These are phyloP conservation scores for Drosophila suboccidentalis DNA, from an alignment of 2,888 invertebrate species.

Conservation along the genomic window DNA sequence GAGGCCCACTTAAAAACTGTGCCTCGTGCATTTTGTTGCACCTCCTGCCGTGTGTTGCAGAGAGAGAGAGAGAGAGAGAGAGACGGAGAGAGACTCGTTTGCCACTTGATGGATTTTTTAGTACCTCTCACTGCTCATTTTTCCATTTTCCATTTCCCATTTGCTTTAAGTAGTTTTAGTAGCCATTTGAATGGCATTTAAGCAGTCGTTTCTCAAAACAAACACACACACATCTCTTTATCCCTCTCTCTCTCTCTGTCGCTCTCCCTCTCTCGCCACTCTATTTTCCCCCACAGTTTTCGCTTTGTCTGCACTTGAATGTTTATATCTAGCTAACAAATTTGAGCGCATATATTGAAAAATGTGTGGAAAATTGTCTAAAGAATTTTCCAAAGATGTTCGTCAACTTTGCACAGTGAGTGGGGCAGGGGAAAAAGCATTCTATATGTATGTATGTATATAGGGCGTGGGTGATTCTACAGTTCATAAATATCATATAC, in stretches of 20 bases:
- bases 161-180: constrained; percentile 71
- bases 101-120: constrained; percentile 69
- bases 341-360: constrained; percentile 1
- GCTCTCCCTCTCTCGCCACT: neutral
- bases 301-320: constrained; percentile 26
- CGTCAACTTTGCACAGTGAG: constrained; percentile 41
- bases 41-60: constrained; percentile 40
- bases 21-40: constrained; percentile 12
- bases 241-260: neutral
- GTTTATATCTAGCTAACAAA: constrained; percentile 31
- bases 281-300: neutral
- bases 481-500: constrained; percentile 33
- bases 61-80: neutral
- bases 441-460: neutral
- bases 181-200: constrained; percentile 70
- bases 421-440: neutral
- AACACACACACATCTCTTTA: constrained; percentile 12
- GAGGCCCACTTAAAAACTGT: constrained; percentile 13
- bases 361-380: constrained; percentile 16
- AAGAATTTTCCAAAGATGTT: constrained; percentile 15
- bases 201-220: constrained; percentile 57
- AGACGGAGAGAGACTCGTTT: constrained; percentile 21
- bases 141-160: constrained; percentile 38
- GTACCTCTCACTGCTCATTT: constrained; percentile 31
- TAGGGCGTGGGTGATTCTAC: constrained; percentile 16